Evolutionary conservation across 1,140 invertebrate genomes (phyloP).

Genomic region (Cyrtorhinus lividipennis): DNA sequence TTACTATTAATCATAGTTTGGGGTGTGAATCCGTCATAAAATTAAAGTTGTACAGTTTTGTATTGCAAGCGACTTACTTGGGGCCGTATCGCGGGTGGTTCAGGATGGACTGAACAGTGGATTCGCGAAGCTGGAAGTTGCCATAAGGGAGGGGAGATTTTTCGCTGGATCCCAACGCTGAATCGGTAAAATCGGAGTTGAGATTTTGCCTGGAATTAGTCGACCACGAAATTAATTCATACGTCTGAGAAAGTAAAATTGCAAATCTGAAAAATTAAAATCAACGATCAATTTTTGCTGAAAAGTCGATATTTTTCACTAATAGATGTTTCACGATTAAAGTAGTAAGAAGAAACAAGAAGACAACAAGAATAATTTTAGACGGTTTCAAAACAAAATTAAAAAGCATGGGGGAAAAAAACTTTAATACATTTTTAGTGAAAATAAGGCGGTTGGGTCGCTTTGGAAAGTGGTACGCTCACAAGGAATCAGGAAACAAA

Average conservation of each 20-base stretch:
- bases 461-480: too few species aligned
- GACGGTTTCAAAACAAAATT: too few species aligned
- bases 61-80: conserved; percentile 50
- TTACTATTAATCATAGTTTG: too few species aligned
- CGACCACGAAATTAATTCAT: conserved; percentile 17
- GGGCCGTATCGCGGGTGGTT: conserved; percentile 77
- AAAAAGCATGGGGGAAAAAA: too few species aligned
- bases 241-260: not conserved
- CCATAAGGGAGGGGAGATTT: conserved; percentile 82
- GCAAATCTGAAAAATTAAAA: conserved; percentile 13
- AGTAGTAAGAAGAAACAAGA: too few species aligned
- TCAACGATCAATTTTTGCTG: conserved; percentile 6
- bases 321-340: too few species aligned
- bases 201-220: conserved; percentile 72
- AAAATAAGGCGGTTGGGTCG: too few species aligned
- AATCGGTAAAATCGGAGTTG: conserved; percentile 89
- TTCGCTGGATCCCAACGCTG: conserved; percentile 74
- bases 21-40: too few species aligned
- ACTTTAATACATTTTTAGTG: too few species aligned
- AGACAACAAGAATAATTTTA: too few species aligned
- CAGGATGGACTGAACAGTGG: conserved; percentile 86
- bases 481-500: too few species aligned
- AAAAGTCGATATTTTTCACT: conserved; percentile 26
- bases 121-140: conserved; percentile 81
- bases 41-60: too few species aligned